phyloP scores from a whole-genome alignment of 2,113 vertebrate genomes.

The Turnix velox region DNA sequence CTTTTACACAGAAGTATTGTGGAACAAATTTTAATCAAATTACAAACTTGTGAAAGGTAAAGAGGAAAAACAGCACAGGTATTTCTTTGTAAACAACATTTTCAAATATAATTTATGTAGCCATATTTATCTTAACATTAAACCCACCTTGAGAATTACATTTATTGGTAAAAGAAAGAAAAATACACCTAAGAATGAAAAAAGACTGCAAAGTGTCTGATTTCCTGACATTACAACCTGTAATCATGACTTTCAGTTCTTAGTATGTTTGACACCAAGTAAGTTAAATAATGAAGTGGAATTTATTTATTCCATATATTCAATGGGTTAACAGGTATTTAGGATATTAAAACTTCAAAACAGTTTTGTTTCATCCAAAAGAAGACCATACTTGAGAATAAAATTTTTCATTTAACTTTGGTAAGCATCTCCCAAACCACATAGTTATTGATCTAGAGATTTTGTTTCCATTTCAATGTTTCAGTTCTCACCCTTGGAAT shows the following conservation, averaged over 20 bases:
- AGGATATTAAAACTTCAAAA: background rate
- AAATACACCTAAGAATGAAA: background rate
- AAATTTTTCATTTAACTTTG: background rate
- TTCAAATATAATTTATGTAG: background rate
- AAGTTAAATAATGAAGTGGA: background rate
- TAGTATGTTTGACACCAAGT: background rate
- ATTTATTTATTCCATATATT: background rate
- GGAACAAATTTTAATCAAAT: background rate
- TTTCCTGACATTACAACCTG: background rate
- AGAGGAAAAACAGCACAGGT: background rate
- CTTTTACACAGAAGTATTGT: background rate
- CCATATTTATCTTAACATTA: background rate
- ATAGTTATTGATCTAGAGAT: background rate
- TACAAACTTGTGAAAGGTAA: background rate
- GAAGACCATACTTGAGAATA: background rate
- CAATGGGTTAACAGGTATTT: background rate
- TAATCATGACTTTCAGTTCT: background rate
- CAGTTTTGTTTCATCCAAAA: background rate
- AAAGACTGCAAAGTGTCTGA: background rate
- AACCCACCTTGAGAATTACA: background rate
- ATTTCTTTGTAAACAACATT: background rate
- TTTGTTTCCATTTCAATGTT: background rate
- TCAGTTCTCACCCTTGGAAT: background rate
- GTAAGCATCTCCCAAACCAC: background rate
- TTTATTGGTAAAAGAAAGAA: background rate